Conservation (phyloP, 1,140 invertebrate species). For the Orussus abietinus region DNA sequence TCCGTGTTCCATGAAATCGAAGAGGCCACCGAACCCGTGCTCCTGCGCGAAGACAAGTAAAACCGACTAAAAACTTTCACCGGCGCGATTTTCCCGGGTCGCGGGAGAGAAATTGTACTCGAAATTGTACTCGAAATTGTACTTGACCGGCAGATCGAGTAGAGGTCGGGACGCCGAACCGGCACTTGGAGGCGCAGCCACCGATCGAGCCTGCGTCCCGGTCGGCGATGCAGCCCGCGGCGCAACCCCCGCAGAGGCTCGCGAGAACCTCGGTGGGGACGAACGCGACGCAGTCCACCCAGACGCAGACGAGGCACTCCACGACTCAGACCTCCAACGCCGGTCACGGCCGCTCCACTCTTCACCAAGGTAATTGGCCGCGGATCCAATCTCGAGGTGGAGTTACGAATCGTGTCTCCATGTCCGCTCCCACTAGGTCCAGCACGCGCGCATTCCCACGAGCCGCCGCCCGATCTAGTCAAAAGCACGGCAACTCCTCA, state of each 20-base stretch:
- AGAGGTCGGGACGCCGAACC: conserved; percentile 15
- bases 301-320: conserved; percentile 45
- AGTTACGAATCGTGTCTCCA: conserved; percentile 13
- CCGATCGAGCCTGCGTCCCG: conserved; percentile 14
- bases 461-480: conserved; percentile 30
- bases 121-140: too few species aligned
- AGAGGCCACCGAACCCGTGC: too few species aligned
- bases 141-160: neutral
- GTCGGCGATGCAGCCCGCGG: conserved; percentile 12
- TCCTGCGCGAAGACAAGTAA: too few species aligned
- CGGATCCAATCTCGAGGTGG: too few species aligned
- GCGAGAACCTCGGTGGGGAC: conserved; percentile 19
- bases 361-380: too few species aligned
- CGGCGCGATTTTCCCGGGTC: too few species aligned
- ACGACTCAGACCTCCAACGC: conserved; percentile 44
- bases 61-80: too few species aligned
- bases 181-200: conserved; percentile 21
- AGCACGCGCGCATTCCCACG: conserved; percentile 38
- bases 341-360: neutral
- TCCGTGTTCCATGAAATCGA: conserved; percentile 37
- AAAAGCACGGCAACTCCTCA: conserved; percentile 34
- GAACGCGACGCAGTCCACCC: conserved; percentile 21
- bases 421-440: conserved; percentile 24
- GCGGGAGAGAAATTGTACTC: too few species aligned
- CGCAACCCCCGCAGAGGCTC: conserved; percentile 17